These are phyloP conservation scores for Harpagoxenus sublaevis DNA, from an alignment of 2,888 invertebrate species.

Conservation along the genomic window DNA sequence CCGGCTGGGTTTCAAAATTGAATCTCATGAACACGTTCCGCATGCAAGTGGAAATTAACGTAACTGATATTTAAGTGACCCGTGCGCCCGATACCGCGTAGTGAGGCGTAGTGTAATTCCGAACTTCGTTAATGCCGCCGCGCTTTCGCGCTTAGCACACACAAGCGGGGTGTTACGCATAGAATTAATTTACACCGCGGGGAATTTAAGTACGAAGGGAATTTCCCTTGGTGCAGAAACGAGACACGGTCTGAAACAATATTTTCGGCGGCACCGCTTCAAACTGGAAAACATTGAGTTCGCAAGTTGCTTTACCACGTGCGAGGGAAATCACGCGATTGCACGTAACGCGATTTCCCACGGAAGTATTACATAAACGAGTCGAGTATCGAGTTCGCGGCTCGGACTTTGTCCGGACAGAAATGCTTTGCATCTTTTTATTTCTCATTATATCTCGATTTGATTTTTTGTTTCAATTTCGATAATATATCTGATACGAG, in stretches of 20 bases:
- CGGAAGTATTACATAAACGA: conserved; percentile 33
- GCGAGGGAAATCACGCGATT: conserved; percentile 23
- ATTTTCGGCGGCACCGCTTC: conserved; percentile 8
- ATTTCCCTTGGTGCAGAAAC: not conserved
- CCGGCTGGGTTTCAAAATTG: conserved; percentile 12
- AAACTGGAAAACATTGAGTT: conserved; percentile 37
- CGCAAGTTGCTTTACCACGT: conserved; percentile 3
- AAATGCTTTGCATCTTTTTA: not conserved
- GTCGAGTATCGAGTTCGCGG: not conserved
- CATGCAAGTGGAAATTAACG: conserved; percentile 38
- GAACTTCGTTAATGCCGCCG: conserved; percentile 44
- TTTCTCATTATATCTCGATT: not conserved
- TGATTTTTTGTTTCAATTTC: not conserved
- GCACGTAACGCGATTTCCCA: conserved; percentile 11
- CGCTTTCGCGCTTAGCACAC: not conserved
- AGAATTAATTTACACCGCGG: conserved; percentile 43
- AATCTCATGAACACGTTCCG: conserved; percentile 31
- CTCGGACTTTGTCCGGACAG: not conserved
- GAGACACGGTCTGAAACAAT: conserved; percentile 14
- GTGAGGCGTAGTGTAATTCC: conserved; percentile 8
- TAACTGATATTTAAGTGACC: conserved; percentile 46
- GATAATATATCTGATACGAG: not conserved
- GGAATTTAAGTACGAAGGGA: conserved; percentile 26
- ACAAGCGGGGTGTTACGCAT: not conserved
- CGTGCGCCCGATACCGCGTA: conserved; percentile 9